Base-by-base conservation (phyloP, 2,888 invertebrate species). In the Drosophila falleni region DNA sequence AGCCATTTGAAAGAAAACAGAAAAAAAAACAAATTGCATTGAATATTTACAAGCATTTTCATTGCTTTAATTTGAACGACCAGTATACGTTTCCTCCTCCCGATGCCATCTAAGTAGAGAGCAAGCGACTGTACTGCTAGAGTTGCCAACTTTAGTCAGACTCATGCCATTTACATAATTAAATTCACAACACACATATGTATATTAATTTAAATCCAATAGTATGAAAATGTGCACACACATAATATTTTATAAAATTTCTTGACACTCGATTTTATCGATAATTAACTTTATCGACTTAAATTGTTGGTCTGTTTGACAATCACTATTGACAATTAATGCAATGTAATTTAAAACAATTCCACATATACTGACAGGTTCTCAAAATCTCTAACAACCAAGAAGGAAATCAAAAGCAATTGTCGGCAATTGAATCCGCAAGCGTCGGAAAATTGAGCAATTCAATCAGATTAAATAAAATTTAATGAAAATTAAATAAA, bases 41-140 rank as follows among this genome's bases (percentile, higher is more conserved):
- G 79, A 79, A 81, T 79, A 87, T 89, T 90, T 87, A 90, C 90
- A 90, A 88, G 90, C 90, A 90, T 90, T 90, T 90, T 90, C 89
- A 89, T 87, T 84, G 86, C 90, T 87, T 89, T 89, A 80, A 87
- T 86, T 81, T 89, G 66, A 80, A 78, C 82, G 85, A 87, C 85
- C 87, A 49, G 41, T 29, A 42, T 15, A 50, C 55, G 49, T 35
- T 31, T 44, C 26, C 23, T 33, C 58, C 44, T 31, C 33, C 33
- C 33, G 26, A 37, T 37, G 13, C 35, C 61, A 39, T 42, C 8
- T 29, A 29, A 41, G 50, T 79, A 74, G 74, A 63, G 68, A 74
- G 67, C 62, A 68, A 73, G 78, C 86, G 79, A 71, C 80, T 71
- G 59, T 73, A 84, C 80, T 81, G 84, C 87, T 80, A 84, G 78